phyloP scores from a whole-genome alignment of 2,888 invertebrate genomes.

The Agrochola litura region DNA sequence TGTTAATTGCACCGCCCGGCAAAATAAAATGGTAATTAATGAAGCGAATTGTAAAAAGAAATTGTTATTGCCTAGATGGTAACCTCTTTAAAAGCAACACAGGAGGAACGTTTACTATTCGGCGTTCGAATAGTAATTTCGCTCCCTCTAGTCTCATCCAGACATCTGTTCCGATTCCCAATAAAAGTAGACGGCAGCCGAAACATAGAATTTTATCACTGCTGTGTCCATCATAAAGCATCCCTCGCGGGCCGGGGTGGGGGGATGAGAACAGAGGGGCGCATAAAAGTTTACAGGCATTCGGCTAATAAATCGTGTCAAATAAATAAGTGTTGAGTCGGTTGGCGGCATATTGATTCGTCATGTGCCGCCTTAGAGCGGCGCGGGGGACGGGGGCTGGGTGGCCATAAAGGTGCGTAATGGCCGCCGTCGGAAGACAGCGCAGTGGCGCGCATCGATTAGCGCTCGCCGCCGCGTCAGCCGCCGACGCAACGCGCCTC shows the following conservation, averaged over 20 bases:
- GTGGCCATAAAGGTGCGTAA: slow-evolving; percentile 94
- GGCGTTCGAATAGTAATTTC: slow-evolving; percentile 59
- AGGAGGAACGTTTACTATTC: slow-evolving; percentile 60
- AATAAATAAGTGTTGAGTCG: slow-evolving; percentile 91
- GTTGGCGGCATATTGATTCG: slow-evolving; percentile 91
- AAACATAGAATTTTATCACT: slow-evolving; percentile 88
- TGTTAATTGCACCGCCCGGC: slow-evolving; percentile 84
- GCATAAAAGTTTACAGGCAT: slow-evolving; percentile 90
- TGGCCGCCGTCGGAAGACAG: slow-evolving; percentile 93
- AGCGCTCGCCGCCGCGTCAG: slow-evolving; percentile 91
- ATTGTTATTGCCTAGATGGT: slow-evolving; percentile 76
- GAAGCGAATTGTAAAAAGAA: slow-evolving; percentile 81
- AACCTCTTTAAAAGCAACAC: slow-evolving; percentile 67
- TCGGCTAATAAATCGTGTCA: slow-evolving; percentile 90
- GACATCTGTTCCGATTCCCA: slow-evolving; percentile 85
- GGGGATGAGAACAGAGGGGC: slow-evolving; percentile 80
- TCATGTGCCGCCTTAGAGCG: slow-evolving; percentile 89
- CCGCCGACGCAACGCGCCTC: slow-evolving; percentile 86
- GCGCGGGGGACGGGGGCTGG: slow-evolving; percentile 80
- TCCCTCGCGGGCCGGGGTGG: slow-evolving; percentile 73
- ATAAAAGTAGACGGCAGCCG: slow-evolving; percentile 84
- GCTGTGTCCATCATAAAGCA: slow-evolving; percentile 88
- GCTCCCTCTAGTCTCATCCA: slow-evolving; percentile 71
- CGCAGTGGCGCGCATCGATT: slow-evolving; percentile 93
- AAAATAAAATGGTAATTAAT: slow-evolving; percentile 86